phyloP scores from a whole-genome alignment of 1,140 invertebrate genomes.

The Varroa destructor region DNA sequence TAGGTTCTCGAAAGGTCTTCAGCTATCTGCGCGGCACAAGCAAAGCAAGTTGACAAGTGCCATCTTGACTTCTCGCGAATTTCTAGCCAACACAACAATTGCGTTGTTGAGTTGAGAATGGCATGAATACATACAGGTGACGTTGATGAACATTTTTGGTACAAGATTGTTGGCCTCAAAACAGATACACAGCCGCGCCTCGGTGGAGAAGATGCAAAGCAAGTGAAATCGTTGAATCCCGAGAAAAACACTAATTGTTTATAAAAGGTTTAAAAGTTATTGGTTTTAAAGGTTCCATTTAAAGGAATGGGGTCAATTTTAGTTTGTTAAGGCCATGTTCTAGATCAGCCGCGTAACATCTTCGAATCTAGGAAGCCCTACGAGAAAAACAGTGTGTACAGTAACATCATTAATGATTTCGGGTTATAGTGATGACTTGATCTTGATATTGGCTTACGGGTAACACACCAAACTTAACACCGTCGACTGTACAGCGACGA shows the following conservation, averaged over 20 bases:
- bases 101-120: constrained; percentile 44
- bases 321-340: too few species aligned
- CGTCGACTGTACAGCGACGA: constrained; percentile 9
- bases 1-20: neutral
- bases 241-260: constrained; percentile 32
- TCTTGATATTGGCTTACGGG: too few species aligned
- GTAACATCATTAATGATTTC: too few species aligned
- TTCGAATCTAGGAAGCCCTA: too few species aligned
- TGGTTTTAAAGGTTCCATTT: too few species aligned
- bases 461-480: neutral
- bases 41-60: neutral
- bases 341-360: too few species aligned
- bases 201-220: constrained; percentile 35
- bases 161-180: constrained; percentile 47
- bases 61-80: constrained; percentile 21
- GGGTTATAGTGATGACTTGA: too few species aligned
- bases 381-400: too few species aligned
- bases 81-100: constrained; percentile 36
- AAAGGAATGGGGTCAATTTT: too few species aligned
- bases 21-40: neutral
- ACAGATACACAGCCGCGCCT: constrained; percentile 40
- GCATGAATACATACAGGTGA: constrained; percentile 41
- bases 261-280: neutral
- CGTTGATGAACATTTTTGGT: constrained; percentile 36
- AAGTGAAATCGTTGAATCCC: constrained; percentile 32